Evolutionary conservation across 2,113 vertebrate genomes (phyloP), one percentile per base, ranked within the genome.

Genomic region (Heterotilapia buettikoferi): DNA sequence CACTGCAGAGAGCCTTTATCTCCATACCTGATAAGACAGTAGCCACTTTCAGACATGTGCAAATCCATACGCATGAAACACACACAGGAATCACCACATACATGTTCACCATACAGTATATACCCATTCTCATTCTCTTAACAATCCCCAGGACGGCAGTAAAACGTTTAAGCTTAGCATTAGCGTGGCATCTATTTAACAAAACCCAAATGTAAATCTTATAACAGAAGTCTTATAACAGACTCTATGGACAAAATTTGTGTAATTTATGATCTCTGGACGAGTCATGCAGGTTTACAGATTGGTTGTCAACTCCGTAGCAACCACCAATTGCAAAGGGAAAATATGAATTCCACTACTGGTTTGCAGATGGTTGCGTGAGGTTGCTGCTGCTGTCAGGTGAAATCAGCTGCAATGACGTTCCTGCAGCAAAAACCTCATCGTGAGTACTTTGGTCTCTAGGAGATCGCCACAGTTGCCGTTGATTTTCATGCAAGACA

Each of bases 1-100:
- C 83, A 50, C 4, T 2, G 43, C 50, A 86, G 40, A 83, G 29
- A 71, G 47, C 13, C 79, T 80, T 92, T 93, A 95, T 95, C 93
- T 31, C 12, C 82, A 79, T 56, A 36, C 14, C 16, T 47, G 83
- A 90, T 90, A 91, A 84, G 26, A 82, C 68, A 83, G 78, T 82
- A 59, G 56, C 61, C 85, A 38, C 71, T 88, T 89, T 71, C 43
- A 91, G 71, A 76, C 14, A 6, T 59, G 21, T 26, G 13, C 82
- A 89, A 45, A 59, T 80, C 59, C 61, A 52, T 50, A 78, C 0
- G 4, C 45, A 78, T 78, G 26, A 78, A 52, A 78, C 3, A 6
- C 10, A 78, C 73, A 52, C 26, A 78, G 73, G 26, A n/a, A 31
- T 33, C 45, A 52, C 26, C 11, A n/a, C 45, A 12, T 33, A 50